Conservation (phyloP, 2,888 invertebrate species). For the Synanthedon formicaeformis region DNA sequence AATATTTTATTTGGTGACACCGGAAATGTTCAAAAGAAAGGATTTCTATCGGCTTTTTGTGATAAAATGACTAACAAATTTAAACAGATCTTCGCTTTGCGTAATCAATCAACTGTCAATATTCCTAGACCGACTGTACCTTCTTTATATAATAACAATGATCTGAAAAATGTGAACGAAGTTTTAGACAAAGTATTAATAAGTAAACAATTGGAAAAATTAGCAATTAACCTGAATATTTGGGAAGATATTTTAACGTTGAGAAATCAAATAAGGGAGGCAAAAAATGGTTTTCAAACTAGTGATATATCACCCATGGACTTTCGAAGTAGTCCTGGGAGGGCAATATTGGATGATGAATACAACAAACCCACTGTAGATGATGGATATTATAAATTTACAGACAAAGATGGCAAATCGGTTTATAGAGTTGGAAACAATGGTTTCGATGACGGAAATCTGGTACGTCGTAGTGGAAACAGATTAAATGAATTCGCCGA, state of each 20-base stretch:
- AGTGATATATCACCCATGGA: neutral
- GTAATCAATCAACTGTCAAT: neutral
- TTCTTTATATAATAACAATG: neutral
- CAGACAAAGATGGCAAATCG: neutral
- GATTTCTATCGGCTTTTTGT: neutral
- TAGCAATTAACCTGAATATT: neutral
- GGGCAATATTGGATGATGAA: neutral
- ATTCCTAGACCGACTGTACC: neutral
- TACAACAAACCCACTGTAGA: neutral
- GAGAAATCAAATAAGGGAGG: neutral
- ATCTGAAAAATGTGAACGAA: neutral
- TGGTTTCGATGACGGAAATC: neutral
- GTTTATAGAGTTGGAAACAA: neutral
- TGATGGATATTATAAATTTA: neutral
- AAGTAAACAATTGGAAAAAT: neutral
- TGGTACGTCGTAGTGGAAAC: neutral
- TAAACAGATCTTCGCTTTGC: neutral
- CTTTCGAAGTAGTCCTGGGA: neutral
- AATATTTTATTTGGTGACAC: neutral
- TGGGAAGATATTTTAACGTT: neutral
- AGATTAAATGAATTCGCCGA: neutral
- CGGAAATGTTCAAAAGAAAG: neutral
- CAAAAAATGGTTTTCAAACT: neutral
- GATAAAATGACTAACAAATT: neutral
- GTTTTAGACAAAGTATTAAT: neutral